Evolutionary conservation across 2,113 vertebrate species (phyloP).

Genomic region (Irena cyanogastra): DNA sequence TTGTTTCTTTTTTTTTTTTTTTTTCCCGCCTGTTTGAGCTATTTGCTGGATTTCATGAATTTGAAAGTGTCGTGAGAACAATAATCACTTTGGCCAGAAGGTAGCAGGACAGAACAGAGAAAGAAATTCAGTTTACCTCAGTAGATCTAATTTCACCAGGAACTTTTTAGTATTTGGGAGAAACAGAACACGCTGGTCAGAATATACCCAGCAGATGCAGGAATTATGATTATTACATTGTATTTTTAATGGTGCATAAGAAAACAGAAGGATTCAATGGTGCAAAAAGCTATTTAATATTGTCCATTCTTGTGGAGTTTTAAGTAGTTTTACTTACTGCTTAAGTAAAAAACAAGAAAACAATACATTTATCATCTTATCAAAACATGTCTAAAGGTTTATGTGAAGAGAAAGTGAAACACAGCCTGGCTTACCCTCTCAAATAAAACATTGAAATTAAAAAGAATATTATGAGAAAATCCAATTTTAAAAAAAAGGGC

Average conservation of each 20-base stretch:
- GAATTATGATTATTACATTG: not conserved
- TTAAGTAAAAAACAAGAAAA: not conserved
- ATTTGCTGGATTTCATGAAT: not conserved
- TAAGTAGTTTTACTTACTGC: too few relatives aligned
- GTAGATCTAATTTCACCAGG: not conserved
- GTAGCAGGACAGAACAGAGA: not conserved
- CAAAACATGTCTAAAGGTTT: not conserved
- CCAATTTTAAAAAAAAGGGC: accelerated
- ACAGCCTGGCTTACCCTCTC: not conserved
- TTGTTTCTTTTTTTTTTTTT: not conserved
- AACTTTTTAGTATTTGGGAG: not conserved
- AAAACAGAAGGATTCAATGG: not conserved
- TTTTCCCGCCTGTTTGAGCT: not conserved
- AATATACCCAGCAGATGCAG: not conserved
- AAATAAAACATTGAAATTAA: not conserved
- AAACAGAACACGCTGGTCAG: accelerated
- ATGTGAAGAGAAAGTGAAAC: not conserved
- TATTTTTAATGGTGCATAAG: not conserved
- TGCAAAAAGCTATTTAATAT: not conserved
- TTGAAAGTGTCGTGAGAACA: not conserved
- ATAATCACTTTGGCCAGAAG: slow-evolving; percentile 12
- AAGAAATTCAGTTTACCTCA: not conserved
- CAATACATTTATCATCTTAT: not conserved
- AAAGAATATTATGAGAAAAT: not conserved
- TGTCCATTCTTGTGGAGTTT: not conserved